Conservation (phyloP, 2,113 vertebrate genomes). For the Nycticebus coucang region DNA sequence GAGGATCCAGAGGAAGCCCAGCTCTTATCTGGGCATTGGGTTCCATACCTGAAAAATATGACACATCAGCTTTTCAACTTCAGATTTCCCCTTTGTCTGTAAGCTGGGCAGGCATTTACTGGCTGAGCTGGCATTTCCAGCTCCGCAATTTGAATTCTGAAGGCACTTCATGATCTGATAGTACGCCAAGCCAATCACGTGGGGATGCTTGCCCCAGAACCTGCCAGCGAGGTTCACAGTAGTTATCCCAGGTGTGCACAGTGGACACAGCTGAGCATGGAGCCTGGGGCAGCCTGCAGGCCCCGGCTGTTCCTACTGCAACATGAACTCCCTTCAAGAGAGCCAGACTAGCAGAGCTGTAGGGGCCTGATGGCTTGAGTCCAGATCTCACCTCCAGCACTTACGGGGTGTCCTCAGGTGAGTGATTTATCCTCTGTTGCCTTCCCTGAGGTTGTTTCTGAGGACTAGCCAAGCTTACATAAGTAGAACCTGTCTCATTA, state of each 20-base stretch:
- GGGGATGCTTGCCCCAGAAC: background rate
- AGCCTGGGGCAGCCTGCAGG: too few relatives aligned
- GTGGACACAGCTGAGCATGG: background rate
- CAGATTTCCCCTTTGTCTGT: background rate
- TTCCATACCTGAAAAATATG: background rate
- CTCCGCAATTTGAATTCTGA: background rate
- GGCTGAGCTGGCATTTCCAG: background rate
- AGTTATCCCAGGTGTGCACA: background rate
- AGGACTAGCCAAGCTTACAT: background rate
- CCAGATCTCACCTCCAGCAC: background rate
- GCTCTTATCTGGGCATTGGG: background rate
- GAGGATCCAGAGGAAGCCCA: background rate
- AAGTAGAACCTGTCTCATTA: background rate
- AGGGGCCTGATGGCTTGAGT: background rate
- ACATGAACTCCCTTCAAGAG: rapidly evolving
- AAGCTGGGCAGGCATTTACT: background rate
- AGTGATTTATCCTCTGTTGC: background rate
- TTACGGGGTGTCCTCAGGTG: background rate
- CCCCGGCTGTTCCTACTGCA: rapidly evolving
- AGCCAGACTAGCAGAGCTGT: background rate
- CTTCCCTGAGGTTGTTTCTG: background rate
- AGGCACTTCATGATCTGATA: background rate
- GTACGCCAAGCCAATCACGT: background rate
- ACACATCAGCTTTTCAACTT: background rate
- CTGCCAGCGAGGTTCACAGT: background rate